Percentiles rank a stretch among this genome's conserved stretches.
Evolutionary conservation across 2,888 invertebrate species (phyloP).

Genomic region (Holacanthella duospinosa): DNA sequence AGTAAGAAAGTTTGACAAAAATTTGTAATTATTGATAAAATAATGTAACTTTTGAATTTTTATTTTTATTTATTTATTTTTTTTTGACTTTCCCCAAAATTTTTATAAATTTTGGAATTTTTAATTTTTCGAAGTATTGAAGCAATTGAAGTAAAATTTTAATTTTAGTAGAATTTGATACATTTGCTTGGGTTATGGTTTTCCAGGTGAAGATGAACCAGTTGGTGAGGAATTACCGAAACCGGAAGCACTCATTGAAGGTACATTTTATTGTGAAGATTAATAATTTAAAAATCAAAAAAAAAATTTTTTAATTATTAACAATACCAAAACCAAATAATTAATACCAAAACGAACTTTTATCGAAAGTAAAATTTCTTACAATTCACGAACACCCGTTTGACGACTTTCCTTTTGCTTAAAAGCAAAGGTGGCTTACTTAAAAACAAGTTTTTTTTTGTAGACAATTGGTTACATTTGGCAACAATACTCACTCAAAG

Average conservation of each 20-base stretch:
- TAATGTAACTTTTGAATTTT: no score
- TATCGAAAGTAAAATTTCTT: neutral
- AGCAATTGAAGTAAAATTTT: no score
- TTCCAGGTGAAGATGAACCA: neutral
- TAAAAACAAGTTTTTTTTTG: neutral
- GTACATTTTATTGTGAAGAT: no score
- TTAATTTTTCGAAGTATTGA: no score
- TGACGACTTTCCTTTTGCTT: neutral
- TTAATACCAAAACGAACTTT: no score
- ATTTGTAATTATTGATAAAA: neutral
- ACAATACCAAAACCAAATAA: neutral
- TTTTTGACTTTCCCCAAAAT: no score
- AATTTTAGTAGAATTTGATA: no score
- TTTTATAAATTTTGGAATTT: no score
- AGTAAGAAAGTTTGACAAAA: neutral
- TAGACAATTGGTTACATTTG: neutral
- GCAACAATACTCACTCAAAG: no score
- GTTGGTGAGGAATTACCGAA: neutral
- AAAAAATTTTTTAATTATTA: no score
- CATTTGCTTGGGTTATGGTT: no score
- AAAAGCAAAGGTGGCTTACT: neutral
- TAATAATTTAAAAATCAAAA: neutral
- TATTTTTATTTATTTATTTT: no score
- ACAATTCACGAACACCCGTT: neutral
- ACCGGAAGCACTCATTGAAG: neutral